Base-by-base conservation (phyloP, 1,140 invertebrate species). In the Druon quercuslanigerum region DNA sequence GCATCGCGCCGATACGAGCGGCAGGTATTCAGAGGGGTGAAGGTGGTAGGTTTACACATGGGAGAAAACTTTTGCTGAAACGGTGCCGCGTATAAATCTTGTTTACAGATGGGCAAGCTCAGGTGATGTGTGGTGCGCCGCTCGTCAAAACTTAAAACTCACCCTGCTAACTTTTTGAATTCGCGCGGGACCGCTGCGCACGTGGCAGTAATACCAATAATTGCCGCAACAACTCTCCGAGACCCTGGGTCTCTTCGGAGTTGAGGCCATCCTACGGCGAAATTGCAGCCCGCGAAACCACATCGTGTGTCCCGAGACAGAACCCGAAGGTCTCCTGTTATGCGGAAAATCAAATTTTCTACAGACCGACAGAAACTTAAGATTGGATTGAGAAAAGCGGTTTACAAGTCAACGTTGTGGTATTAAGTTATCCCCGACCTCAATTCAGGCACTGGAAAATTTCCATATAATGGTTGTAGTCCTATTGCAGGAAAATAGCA, bases 41-140 rank as follows among this genome's bases (percentile, higher is more conserved):
- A 72, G 40, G 77, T 60, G 77, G 83, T 73, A 81, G 84, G 77
- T 85, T 86, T 85, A 80, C 87, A 80, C 86, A 52, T 77, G 87
- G 86, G 87, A 88, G 73, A 73, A 83, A 87, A 88, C 81, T 88
- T 88, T 87, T 77, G 80, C 83, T 87, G 85, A 88, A 88, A 88
- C 83, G 87, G 87, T 88, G 84, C 84, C 78, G 79, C 79, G 80
- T 79, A 87, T 88, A 88, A 88, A 87, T 88, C 86, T 87, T 86
- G 85, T 87, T 88, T 88, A 87, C 86, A 84, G 86, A 87, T 87
- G 84, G 85, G 85, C 85, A 85, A 80, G 82, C 81, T 86, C 85
- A 88, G 84, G 86, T 86, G 84, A 86, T 87, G 84, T 81, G 84
- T 84, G 82, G 77, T 82, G 76, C 77, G 79, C 83, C 73, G 78